Conservation (phyloP, 2,888 invertebrate genomes). For the Eudasyphora cyanicolor region DNA sequence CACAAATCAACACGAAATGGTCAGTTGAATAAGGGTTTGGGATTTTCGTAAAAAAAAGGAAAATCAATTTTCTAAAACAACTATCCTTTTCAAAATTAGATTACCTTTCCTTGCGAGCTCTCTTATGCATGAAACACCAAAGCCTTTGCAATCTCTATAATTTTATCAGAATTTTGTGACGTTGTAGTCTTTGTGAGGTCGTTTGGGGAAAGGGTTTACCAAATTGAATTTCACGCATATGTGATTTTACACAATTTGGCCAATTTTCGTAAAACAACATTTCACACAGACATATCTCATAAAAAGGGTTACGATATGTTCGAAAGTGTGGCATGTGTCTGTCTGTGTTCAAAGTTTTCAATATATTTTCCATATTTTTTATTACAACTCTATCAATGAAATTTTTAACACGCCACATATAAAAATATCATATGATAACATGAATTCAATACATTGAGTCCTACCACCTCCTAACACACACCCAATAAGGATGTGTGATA, state of each 20-base stretch:
- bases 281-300: background rate
- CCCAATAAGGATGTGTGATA: background rate
- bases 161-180: conserved; percentile 43
- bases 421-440: conserved; percentile 60
- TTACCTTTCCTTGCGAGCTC: conserved; percentile 43
- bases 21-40: conserved; percentile 33
- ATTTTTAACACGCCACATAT: conserved; percentile 64
- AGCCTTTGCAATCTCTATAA: conserved; percentile 51
- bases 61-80: conserved; percentile 24
- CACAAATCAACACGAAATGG: conserved; percentile 42
- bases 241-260: conserved; percentile 78
- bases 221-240: conserved; percentile 80
- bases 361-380: conserved; percentile 52
- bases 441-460: conserved; percentile 58
- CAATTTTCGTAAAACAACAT: conserved; percentile 72
- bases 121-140: conserved; percentile 57
- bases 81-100: conserved; percentile 48
- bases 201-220: conserved; percentile 54
- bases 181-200: conserved; percentile 6
- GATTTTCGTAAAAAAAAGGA: background rate
- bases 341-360: conserved; percentile 41
- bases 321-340: background rate
- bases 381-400: conserved; percentile 67
- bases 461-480: background rate
- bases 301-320: conserved; percentile 66